Evolutionary conservation across 2,888 invertebrate genomes (phyloP).

Genomic region (Limnephilus lunatus): DNA sequence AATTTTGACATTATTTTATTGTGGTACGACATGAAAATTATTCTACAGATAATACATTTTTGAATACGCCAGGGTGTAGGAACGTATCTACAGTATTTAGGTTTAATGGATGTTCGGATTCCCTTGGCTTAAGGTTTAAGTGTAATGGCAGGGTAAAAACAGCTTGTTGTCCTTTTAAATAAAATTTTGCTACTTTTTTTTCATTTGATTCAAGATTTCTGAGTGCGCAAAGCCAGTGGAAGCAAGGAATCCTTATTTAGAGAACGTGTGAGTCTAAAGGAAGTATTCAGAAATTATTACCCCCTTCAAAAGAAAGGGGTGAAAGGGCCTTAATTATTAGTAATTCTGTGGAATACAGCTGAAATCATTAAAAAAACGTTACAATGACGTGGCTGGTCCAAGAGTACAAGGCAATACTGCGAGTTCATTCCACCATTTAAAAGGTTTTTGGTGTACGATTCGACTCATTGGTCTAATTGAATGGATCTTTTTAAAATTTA

Average conservation of each 20-base stretch:
- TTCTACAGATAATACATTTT: background rate
- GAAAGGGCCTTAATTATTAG: too few species aligned
- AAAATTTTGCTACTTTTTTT: background rate
- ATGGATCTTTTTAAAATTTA: too few species aligned
- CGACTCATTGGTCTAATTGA: too few species aligned
- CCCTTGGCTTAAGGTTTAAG: background rate
- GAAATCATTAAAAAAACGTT: too few species aligned
- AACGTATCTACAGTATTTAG: background rate
- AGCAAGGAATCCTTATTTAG: background rate
- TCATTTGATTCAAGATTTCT: background rate
- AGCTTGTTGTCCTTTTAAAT: background rate
- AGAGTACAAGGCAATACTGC: too few species aligned
- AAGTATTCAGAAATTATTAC: too few species aligned
- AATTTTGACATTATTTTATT: background rate
- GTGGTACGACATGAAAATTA: background rate
- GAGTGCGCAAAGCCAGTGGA: background rate
- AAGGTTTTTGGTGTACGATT: too few species aligned
- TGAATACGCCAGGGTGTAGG: background rate
- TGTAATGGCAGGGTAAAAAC: background rate
- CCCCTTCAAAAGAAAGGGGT: too few species aligned
- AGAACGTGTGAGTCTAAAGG: background rate
- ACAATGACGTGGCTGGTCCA: too few species aligned
- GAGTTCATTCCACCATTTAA: too few species aligned
- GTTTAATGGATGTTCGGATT: background rate
- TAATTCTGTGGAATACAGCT: too few species aligned